Base-by-base conservation (phyloP, 2,113 vertebrate genomes). In the Pipa parva region DNA sequence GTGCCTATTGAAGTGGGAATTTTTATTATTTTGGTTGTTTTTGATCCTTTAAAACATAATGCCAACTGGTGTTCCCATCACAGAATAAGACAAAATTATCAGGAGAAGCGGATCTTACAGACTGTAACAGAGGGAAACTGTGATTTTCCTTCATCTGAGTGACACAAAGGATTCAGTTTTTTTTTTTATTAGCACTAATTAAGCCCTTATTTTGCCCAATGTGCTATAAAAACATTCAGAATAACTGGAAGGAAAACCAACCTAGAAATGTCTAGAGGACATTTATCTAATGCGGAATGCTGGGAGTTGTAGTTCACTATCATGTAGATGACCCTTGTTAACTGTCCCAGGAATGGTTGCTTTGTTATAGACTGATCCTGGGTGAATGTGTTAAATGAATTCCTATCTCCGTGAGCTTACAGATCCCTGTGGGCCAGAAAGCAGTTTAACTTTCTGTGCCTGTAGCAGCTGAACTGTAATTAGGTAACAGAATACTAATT, bases 401-500 rank as follows among this genome's bases (percentile, higher is more conserved):
- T 46, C 18, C 39, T 6, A 22, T 24, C 11, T 20, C 3, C 24
- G 56, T 3, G 22, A 15, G 11, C 12, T 7, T 6, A 26, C 1
- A 10, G 56, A 60, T 24, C 36, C 66, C 58, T 26, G 4, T 9
- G 66, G 58, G 66, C 49, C n/a, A 29, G 26, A 20, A 31, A 54
- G 33, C 66, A 70, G 57, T 70, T 70, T 61, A 70, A 70, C 66
- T 61, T 61, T 60, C 66, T 70, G 48, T 60, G 46, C 54, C 58
- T 70, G 66, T 54, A 52, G 58, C 57, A 45, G 58, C 50, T 70
- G 66, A 70, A 70, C 66, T 70, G 58, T 70, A 70, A 70, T 70
- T 70, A 70, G 66, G 66, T 54, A 70, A 54, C 28, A 70, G 33
- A 70, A 70, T 61, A 61, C 66, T 70, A 70, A 70, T 61, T 70